Conservation (phyloP, 2,113 vertebrate species). For the Ammodytes dubius region DNA sequence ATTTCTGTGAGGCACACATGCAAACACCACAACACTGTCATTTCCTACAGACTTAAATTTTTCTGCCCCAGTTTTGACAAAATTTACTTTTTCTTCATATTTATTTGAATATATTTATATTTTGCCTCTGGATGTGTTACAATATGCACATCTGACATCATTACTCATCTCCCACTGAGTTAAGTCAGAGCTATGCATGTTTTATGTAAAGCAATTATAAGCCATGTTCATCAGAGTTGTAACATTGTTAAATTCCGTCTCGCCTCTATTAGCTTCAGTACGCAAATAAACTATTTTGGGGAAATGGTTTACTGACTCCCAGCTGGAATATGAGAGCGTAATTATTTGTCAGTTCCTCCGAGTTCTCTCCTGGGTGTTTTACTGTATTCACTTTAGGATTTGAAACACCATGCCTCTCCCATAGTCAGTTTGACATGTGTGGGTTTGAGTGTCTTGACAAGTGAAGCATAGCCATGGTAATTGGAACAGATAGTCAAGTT, state of each 20-base stretch:
- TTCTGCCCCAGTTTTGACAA: not conserved
- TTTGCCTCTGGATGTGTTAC: not conserved
- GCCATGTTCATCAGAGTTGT: not conserved
- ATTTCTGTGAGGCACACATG: not conserved
- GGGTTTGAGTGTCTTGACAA: conserved; percentile 6
- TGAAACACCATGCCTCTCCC: not conserved
- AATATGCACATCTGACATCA: not conserved
- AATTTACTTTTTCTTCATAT: not conserved
- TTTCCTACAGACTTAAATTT: conserved; percentile 7
- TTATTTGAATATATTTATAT: not conserved
- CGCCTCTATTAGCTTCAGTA: not conserved
- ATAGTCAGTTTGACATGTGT: not conserved
- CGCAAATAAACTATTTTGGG: not conserved
- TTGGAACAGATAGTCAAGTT: not conserved
- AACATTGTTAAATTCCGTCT: not conserved
- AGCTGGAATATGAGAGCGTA: not conserved
- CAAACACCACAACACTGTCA: not conserved
- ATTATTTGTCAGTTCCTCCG: not conserved
- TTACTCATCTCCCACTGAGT: not conserved
- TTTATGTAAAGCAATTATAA: conserved; percentile 2
- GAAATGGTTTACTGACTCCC: not conserved
- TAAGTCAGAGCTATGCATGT: not conserved
- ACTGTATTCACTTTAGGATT: not conserved
- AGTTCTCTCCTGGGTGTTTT: too few species aligned
- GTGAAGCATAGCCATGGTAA: not conserved